Percentiles rank a stretch among this genome's conserved stretches.
phyloP scores from a whole-genome alignment of 2,113 vertebrate genomes.

The Amazona guildingii region DNA sequence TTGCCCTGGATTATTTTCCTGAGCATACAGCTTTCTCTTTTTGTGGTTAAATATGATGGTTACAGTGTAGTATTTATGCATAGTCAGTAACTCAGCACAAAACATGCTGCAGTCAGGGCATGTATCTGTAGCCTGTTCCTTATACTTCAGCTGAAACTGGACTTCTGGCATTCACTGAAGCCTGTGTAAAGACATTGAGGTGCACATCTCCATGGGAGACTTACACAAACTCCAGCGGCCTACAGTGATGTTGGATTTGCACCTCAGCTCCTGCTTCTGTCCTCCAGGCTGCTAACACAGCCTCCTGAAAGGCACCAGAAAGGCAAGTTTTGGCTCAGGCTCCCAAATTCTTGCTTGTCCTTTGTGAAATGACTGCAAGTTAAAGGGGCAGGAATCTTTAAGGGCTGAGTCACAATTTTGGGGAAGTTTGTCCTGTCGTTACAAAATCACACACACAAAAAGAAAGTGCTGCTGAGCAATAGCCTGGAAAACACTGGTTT shows the following conservation, averaged over 20 bases:
- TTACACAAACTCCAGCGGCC: neutral
- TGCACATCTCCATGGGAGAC: neutral
- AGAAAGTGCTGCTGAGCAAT: neutral
- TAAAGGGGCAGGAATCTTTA: neutral
- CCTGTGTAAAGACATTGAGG: neutral
- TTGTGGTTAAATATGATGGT: constrained; percentile 40
- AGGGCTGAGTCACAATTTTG: neutral
- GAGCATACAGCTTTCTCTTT: constrained; percentile 13
- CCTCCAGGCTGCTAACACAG: neutral
- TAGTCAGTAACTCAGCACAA: constrained; percentile 51
- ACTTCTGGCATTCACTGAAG: neutral
- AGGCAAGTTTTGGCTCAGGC: neutral
- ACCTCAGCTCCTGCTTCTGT: neutral
- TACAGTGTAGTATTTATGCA: constrained; percentile 30
- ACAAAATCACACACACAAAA: neutral
- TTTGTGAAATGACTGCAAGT: neutral
- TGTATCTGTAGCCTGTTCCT: neutral
- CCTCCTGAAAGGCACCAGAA: neutral
- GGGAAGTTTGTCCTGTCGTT: neutral
- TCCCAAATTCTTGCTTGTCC: neutral
- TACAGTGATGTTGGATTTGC: neutral
- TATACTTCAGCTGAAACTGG: neutral
- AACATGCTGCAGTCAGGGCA: constrained; percentile 13
- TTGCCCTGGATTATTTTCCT: constrained; percentile 35
- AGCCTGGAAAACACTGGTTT: neutral